phyloP scores from a whole-genome alignment of 2,113 vertebrate species.

The Trichomycterus rosablanca region DNA sequence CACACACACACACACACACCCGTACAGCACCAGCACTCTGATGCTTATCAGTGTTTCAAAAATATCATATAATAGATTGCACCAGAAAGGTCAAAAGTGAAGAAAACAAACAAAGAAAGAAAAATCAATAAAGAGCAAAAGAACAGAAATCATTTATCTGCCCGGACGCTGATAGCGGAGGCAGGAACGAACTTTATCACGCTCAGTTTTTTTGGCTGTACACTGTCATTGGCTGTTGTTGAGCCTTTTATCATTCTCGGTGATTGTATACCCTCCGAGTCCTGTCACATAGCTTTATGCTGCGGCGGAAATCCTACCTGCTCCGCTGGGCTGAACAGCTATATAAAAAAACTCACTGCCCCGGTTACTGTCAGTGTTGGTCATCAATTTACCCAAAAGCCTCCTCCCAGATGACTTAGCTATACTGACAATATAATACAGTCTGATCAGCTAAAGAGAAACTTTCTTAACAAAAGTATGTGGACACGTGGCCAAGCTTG shows the following conservation, averaged over 20 bases:
- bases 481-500: no score
- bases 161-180: slow-evolving; percentile 21
- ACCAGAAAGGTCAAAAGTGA: neutral
- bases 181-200: slow-evolving; percentile 3
- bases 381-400: neutral
- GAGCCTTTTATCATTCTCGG: slow-evolving; percentile 4
- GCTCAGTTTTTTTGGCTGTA: neutral
- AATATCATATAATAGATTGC: neutral
- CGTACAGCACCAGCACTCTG: no score
- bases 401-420: neutral
- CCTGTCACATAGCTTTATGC: slow-evolving; percentile 4
- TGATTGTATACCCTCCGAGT: neutral
- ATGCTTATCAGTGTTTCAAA: no score
- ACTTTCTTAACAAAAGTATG: no score
- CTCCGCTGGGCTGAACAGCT: neutral
- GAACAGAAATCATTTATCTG: slow-evolving; percentile 10
- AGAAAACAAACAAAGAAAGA: slow-evolving; percentile 5
- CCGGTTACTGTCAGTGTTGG: neutral
- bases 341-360: neutral
- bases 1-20: no score
- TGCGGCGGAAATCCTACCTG: neutral
- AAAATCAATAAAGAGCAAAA: slow-evolving; percentile 7
- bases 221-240: slow-evolving; percentile 4
- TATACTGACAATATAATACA: no score
- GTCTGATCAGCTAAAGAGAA: no score